Evolutionary conservation across 1,140 invertebrate species (phyloP).

Genomic region (Conopomorpha cramerella): DNA sequence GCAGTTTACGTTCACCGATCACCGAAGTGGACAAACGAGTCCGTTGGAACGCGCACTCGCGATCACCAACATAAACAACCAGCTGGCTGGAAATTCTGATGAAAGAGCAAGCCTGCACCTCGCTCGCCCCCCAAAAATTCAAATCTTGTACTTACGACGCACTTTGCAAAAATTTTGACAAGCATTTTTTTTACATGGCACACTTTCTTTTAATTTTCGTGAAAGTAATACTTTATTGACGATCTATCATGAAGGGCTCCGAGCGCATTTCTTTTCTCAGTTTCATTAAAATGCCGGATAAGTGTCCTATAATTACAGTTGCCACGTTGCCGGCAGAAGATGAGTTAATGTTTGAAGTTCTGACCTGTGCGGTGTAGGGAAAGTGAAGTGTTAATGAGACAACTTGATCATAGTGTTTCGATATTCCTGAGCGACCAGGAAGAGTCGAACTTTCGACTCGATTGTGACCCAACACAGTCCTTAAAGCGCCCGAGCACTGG

Average conservation of each 20-base stretch:
- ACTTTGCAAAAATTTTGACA: no score
- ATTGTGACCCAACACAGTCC: neutral
- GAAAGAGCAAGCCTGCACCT: slow-evolving; percentile 19
- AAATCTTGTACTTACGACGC: no score
- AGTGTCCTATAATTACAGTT: slow-evolving; percentile 43
- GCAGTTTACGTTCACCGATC: slow-evolving; percentile 9
- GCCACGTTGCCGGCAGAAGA: slow-evolving; percentile 41
- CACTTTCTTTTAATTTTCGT: slow-evolving; percentile 49
- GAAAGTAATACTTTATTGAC: slow-evolving; percentile 49
- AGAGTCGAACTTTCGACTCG: slow-evolving; percentile 3
- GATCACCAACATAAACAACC: slow-evolving; percentile 28
- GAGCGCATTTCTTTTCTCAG: slow-evolving; percentile 24
- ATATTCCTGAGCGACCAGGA: slow-evolving; percentile 22
- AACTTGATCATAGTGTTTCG: slow-evolving; percentile 46
- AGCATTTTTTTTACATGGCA: slow-evolving; percentile 45
- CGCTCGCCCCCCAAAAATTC: slow-evolving; percentile 23
- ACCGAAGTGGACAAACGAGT: slow-evolving; percentile 23
- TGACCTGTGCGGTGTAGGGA: slow-evolving; percentile 26
- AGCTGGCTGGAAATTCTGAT: slow-evolving; percentile 14
- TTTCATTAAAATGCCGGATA: slow-evolving; percentile 20
- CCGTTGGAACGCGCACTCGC: slow-evolving; percentile 15
- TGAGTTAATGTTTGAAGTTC: slow-evolving; percentile 52
- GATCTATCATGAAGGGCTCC: slow-evolving; percentile 29
- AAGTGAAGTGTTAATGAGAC: slow-evolving; percentile 52
- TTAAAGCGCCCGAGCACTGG: slow-evolving; percentile 1